Evolutionary conservation across 2,113 vertebrate species (phyloP).

Genomic region (Macquaria ambigua): DNA sequence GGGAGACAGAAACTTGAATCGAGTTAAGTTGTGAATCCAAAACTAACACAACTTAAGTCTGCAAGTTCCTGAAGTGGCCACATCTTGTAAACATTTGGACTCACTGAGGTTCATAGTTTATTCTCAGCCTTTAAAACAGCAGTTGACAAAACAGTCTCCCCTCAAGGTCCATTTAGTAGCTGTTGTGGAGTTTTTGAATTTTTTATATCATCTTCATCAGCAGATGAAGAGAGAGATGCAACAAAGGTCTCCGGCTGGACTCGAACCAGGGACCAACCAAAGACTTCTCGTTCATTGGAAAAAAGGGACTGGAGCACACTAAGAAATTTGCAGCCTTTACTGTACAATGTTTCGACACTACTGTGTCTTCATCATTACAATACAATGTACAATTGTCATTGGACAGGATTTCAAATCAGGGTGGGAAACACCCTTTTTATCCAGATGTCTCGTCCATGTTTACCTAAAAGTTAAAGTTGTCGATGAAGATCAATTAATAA

Average conservation of each 20-base stretch:
- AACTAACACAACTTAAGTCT: background rate
- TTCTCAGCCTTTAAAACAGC: background rate
- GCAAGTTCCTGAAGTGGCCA: background rate
- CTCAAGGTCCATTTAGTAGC: background rate
- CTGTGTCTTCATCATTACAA: background rate
- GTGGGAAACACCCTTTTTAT: background rate
- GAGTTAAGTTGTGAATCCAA: background rate
- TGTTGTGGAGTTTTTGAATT: background rate
- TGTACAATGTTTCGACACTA: background rate
- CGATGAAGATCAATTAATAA: background rate
- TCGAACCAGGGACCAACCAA: no score
- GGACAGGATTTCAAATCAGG: background rate
- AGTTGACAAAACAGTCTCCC: background rate
- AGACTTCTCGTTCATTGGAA: background rate
- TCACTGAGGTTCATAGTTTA: background rate
- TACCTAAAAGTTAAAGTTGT: background rate
- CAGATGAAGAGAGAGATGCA: background rate
- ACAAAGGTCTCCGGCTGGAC: background rate
- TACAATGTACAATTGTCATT: background rate
- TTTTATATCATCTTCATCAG: background rate
- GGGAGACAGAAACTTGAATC: conserved; percentile 12
- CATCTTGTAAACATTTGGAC: background rate
- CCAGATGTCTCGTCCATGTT: background rate
- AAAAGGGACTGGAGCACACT: background rate
- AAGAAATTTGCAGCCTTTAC: background rate